Conservation (phyloP, 2,888 invertebrate species). For the Apamea crenata region DNA sequence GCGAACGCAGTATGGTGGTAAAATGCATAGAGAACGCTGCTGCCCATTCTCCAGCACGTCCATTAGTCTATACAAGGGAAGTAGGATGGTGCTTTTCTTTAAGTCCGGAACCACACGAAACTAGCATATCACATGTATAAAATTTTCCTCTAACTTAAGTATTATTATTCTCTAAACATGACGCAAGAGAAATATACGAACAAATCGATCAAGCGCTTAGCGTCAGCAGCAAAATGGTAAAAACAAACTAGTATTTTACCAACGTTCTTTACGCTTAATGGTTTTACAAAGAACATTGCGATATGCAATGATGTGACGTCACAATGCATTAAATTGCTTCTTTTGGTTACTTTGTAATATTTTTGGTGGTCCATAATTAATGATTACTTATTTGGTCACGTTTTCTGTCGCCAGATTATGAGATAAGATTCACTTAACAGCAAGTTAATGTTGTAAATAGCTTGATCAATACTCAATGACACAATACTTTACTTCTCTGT, state of each 20-base stretch:
- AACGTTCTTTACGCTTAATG: constrained; percentile 1
- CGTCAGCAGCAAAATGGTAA: background rate
- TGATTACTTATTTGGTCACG: background rate
- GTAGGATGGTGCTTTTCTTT: too few species aligned
- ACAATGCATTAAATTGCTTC: constrained; percentile 10
- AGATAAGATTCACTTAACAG: background rate
- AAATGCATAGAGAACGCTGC: too few species aligned
- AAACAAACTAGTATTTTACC: background rate
- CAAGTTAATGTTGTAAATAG: background rate
- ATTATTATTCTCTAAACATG: background rate
- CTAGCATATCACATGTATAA: background rate
- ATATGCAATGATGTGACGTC: constrained; percentile 5
- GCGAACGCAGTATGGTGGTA: too few species aligned
- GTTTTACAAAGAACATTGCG: constrained; percentile 17
- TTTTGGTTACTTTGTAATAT: constrained; percentile 3
- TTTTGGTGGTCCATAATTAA: background rate
- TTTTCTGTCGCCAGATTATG: background rate
- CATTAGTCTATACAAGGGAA: too few species aligned
- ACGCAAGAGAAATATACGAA: background rate
- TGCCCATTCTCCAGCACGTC: too few species aligned
- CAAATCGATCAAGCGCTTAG: background rate
- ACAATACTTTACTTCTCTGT: background rate
- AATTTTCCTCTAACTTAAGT: background rate
- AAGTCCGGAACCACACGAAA: too few species aligned
- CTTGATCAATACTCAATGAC: background rate